These are phyloP conservation scores for Drosophila cardini DNA, from an alignment of 1,140 invertebrate genomes.

Conservation along the genomic window DNA sequence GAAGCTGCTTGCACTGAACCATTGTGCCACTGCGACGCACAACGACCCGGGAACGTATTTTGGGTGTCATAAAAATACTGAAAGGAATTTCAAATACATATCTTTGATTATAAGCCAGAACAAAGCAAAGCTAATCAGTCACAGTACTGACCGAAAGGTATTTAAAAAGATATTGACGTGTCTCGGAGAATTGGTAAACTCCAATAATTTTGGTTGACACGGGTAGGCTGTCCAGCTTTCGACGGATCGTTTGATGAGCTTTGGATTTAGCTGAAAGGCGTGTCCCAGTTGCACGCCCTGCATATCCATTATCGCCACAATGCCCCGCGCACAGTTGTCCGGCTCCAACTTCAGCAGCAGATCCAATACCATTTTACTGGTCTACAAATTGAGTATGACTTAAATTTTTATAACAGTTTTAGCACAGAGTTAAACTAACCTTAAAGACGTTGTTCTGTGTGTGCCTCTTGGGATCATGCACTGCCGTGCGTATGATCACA, in stretches of 20 bases:
- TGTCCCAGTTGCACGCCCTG: constrained; percentile 86
- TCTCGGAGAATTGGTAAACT: constrained; percentile 89
- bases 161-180: constrained; percentile 89
- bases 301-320: constrained; percentile 88
- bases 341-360: constrained; percentile 85
- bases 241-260: constrained; percentile 86
- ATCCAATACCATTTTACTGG: constrained; percentile 87
- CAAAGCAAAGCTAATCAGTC: neutral
- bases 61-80: constrained; percentile 88
- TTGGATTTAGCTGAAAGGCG: constrained; percentile 87
- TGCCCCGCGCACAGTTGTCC: constrained; percentile 86
- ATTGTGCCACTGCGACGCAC: constrained; percentile 85
- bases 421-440: constrained; percentile 44
- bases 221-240: constrained; percentile 90
- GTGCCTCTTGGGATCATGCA: constrained; percentile 86
- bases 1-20: constrained; percentile 85
- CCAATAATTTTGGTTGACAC: constrained; percentile 88
- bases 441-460: constrained; percentile 87
- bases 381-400: constrained; percentile 65
- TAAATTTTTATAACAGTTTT: neutral
- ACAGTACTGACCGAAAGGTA: constrained; percentile 86
- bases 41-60: constrained; percentile 87
- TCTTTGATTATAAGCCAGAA: neutral
- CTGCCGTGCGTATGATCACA: constrained; percentile 86
- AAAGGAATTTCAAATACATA: constrained; percentile 3